Evolutionary conservation across 1,140 invertebrate species (phyloP).

Genomic region (Augochlora pura): DNA sequence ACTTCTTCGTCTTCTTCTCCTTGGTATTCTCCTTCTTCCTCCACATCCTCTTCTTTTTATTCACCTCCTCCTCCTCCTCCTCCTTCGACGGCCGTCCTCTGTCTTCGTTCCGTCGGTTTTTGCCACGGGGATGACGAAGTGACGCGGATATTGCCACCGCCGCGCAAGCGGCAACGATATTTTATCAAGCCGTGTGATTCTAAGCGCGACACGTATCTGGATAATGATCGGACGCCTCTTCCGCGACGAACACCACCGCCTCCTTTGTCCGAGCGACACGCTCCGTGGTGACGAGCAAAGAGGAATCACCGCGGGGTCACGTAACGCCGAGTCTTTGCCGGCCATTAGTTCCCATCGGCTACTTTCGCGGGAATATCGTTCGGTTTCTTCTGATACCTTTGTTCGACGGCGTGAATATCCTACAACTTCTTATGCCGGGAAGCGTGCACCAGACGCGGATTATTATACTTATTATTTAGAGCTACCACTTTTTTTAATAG

Average conservation of each 20-base stretch:
- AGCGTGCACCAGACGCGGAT: too few species aligned
- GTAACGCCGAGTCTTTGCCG: too few species aligned
- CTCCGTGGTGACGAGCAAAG: too few species aligned
- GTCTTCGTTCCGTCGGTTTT: conserved; percentile 8
- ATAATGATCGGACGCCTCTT: background rate
- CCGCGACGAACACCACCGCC: background rate
- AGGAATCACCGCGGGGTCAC: too few species aligned
- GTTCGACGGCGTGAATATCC: too few species aligned
- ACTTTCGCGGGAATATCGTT: too few species aligned
- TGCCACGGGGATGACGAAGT: background rate
- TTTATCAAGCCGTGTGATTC: background rate
- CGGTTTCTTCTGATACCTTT: too few species aligned
- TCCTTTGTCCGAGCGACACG: background rate
- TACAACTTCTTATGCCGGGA: too few species aligned
- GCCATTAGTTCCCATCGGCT: too few species aligned
- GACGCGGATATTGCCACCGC: background rate
- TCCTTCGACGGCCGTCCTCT: background rate
- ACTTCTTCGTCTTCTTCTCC: background rate
- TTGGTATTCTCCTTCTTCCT: too few species aligned
- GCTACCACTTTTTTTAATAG: too few species aligned
- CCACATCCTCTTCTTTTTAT: background rate
- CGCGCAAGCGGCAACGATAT: background rate
- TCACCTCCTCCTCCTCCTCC: background rate
- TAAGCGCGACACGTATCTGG: background rate
- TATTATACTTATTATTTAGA: too few species aligned